Base-by-base conservation (phyloP, 1,140 invertebrate species). In the Mylabris phalerata region DNA sequence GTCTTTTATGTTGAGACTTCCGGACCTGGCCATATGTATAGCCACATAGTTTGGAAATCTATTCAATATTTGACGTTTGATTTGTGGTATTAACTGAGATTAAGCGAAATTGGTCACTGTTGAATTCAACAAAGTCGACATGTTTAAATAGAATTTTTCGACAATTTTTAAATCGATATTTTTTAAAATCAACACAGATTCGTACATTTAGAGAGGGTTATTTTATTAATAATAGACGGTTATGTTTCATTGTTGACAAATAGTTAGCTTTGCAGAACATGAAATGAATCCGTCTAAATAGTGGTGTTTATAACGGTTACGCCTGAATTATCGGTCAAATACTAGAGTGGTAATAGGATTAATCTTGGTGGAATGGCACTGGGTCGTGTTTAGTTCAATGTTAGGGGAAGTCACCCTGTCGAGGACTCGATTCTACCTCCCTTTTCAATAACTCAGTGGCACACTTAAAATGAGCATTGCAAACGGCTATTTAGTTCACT, bases 401-500 rank as follows among this genome's bases (percentile, higher is more conserved):
- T 46, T 42, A 55, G 52, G 55, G 59, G 46, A 56, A 60, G 54
- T 45, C 49, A 57, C 55, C 48, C 48, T 48, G 49, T 57, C 44
- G 49, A 52, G 49, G 48, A 48, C 48, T 61, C 59, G 11, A 25
- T 39, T 42, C 38, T 55, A 55, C 51, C 51, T 55, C 54, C 59
- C 41, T 51, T 57, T 49, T 52, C 41, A 52, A 61, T 61, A 44
- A 57, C 44, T 61, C 49, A 26, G 50, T 52, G 55, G 43, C 59
- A 61, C 50, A 61, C 59, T 61, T 49, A 51, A 61, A 61, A 61
- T 61, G 59, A 61, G 54, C 54, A 57, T 57, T 50, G 59, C 57
- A 62, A 65, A 65, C 60, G 60, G 61, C 63, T 62, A 65, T 65
- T 65, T 65, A 65, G 63, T 62, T 60, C 63, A 65, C 45, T 65